A percentile compares a stretch with the other conserved stretches of the same genome.
Conservation (phyloP, 2,888 invertebrate genomes). For the Hydropsyche betteni region DNA sequence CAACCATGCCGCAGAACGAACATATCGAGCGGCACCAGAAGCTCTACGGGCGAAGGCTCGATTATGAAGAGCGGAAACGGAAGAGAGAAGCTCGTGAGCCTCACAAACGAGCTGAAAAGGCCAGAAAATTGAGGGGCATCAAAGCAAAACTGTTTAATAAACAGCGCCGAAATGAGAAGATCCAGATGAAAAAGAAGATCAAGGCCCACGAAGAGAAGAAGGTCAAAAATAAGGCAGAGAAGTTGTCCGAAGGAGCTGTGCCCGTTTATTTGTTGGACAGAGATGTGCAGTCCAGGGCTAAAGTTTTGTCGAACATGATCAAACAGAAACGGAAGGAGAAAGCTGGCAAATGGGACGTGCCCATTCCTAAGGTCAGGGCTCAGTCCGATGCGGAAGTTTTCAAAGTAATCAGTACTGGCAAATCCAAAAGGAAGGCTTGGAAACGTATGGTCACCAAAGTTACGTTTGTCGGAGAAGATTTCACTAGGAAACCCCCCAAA, state of each 20-base stretch:
- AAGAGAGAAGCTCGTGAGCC: slow-evolving; percentile 96
- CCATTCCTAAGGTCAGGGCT: slow-evolving; percentile 96
- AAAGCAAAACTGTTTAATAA: slow-evolving; percentile 99
- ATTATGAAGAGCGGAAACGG: slow-evolving; percentile 96
- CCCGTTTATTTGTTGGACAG: slow-evolving; percentile 98
- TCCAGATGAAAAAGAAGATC: slow-evolving; percentile 98
- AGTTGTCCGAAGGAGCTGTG: slow-evolving; percentile 88
- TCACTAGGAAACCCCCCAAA: slow-evolving; percentile 98
- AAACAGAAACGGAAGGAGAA: slow-evolving; percentile 99
- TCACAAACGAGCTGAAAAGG: slow-evolving; percentile 89
- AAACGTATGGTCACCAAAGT: slow-evolving; percentile 99
- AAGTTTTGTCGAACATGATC: slow-evolving; percentile 97
- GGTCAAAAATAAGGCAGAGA: slow-evolving; percentile 84
- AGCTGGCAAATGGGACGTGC: slow-evolving; percentile 99
- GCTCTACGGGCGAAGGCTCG: slow-evolving; percentile 93
- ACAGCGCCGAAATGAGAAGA: slow-evolving; percentile 95
- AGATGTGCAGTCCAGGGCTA: slow-evolving; percentile 92
- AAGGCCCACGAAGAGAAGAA: slow-evolving; percentile 97
- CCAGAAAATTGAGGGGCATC: slow-evolving; percentile 90
- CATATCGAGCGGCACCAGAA: slow-evolving; percentile 98
- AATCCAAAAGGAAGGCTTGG: slow-evolving; percentile 95
- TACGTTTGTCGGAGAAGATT: slow-evolving; percentile 96
- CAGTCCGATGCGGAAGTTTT: slow-evolving; percentile 98
- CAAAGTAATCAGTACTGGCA: slow-evolving; percentile 90
- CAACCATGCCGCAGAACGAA: slow-evolving; percentile 97